Evolutionary conservation across 2,797 vertebrate species (phyloP), one percentile per base, ranked within the genome.

Genomic region (Lophius americanus): DNA sequence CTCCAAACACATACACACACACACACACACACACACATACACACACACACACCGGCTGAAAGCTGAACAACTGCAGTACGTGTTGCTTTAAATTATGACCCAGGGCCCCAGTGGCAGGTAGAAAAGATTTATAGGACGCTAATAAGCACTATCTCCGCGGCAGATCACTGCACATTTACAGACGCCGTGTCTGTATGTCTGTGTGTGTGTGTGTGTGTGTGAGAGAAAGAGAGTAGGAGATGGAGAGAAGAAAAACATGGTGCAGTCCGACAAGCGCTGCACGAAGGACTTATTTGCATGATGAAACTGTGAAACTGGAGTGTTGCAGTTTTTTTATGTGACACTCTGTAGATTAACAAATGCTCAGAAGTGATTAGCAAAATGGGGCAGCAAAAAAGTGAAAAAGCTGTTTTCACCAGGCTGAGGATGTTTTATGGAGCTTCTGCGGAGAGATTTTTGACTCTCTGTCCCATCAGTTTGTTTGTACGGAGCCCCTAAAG

Each of bases 121-220:
- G 60, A 51, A 58, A 68, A 85, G 89, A 91, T 91, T 91, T 89
- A 90, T 84, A 75, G 73, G 76, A 78, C 11, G 78, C 81, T 90
- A 86, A 90, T 87, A 89, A 88, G 80, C 83, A 82, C 77, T 70
- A 86, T 88, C 82, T 86, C 58, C 71, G 43, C 66, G 37, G 58
- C 58, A 78, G 70, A 85, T 88, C 70, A 50, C 63, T 63, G 4
- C 56, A 62, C n/a, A n/a, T n/a, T n/a, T n/a, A n/a, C n/a, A 51
- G 48, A 67, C n/a, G 48, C 33, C 57, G 52, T 46, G 36, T 67
- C 64, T 68, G 61, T 51, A 52, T 36, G 47, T 68, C 62, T 73
- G 48, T 67, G 72, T 37, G 55, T 50, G 52, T 58, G 60, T 9
- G 49, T 35, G 43, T 8, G n/a, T 58, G 52, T 35, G 44, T 32